Base-by-base conservation (phyloP, 1,140 invertebrate genomes). In the Macrotrachela quadricornifera region DNA sequence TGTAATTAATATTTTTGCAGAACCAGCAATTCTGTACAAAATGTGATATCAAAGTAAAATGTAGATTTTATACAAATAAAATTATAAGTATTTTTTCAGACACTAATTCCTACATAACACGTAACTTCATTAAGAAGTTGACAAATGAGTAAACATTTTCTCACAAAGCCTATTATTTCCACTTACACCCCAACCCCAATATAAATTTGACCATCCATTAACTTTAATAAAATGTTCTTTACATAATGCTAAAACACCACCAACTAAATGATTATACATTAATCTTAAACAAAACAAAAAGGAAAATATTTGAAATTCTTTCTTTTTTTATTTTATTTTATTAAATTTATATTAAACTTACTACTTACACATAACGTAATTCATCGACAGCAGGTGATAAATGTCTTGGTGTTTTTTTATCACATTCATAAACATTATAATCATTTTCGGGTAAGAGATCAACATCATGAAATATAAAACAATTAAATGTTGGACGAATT, bases 141-240 rank as follows among this genome's bases (percentile, higher is more conserved):
- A n/a, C n/a, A n/a, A n/a, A n/a, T n/a, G n/a, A n/a, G n/a, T n/a
- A n/a, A n/a, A n/a, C n/a, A n/a, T n/a, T n/a, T n/a, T n/a, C n/a
- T n/a, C n/a, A n/a, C n/a, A n/a, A n/a, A n/a, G n/a, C n/a, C n/a
- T n/a, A n/a, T n/a, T n/a, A 12, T 49, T 30, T 30, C 8, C 21
- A 30, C 21, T 30, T 30, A 30, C 21, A 4, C 73, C 82, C 81
- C 81, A 85, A 0, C 82, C 85, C 73, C 78, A 85, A 69, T 82
- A 90, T 21, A 77, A 66, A 71, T 90, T 91, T 13, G 83, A 85
- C 75, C 90, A 91, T 2, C 90, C 88, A 72, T 95, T 94, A 2
- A 85, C 78, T 57, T 69, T 66, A 54, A 77, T 72, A 65, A 80
- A 90, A 58, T 79, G 76, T 13, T 74, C 67, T 45, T 57, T 57